Evolutionary conservation across 92 coral and sea anemone species (phyloP), one percentile per base, ranked within the genome.

Genomic region (Porites lobata): DNA sequence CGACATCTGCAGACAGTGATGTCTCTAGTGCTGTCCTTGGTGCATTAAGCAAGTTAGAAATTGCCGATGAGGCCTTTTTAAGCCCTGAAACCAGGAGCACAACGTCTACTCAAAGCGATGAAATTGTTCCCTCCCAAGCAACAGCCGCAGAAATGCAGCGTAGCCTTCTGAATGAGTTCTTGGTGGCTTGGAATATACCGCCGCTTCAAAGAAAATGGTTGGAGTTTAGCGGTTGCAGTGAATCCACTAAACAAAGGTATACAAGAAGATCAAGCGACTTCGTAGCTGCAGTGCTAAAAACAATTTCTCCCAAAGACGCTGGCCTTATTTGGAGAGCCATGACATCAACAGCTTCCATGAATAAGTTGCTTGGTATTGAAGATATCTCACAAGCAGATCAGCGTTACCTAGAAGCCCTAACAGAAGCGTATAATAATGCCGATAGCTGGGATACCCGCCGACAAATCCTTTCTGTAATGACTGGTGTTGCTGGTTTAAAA

Each of bases 371-470:
- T 7, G 82, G 68, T 54, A 66, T 88, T 12, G 67, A 75, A 7
- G 78, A 88, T 63, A 22, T 88, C 18, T 11, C 81, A 17, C 80
- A 62, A 29, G 26, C 86, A 63, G 78, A 74, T 50, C 79, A 81
- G 17, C 29, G n/a, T 29, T 88, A 80, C 68, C 77, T 88, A 38
- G 24, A 73, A 70, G 91, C 91, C 76, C 69, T 80, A 74, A 76
- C 77, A 13, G 91, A 80, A 82, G 87, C 87, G 38, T 81, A 86
- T 47, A 32, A 72, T 22, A 77, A 86, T 15, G 85, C 85, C 32
- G 11, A 32, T 9, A 76, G 91, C 76, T 88, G 87, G 91, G 87
- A 88, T 13, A 81, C 82, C 9, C 83, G 82, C 67, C 22, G 91
- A 80, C 59, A 74, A 19, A 15, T 50, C 15, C 62, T 50, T 17